Evolutionary conservation across 1,140 invertebrate genomes (phyloP).

Genomic region (Hycleus phaleratus): DNA sequence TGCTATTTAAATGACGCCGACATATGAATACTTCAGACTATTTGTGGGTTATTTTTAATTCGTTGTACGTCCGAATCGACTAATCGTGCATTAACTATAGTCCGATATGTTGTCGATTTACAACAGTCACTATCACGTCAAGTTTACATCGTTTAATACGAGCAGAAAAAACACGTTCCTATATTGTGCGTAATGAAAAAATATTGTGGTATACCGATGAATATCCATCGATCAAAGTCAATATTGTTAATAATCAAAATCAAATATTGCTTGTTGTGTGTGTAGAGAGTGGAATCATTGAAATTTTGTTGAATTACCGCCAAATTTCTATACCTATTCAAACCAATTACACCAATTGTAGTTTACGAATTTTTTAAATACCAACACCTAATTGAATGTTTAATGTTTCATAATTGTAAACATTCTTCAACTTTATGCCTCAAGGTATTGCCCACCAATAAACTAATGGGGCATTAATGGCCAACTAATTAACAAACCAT

Average conservation of each 20-base stretch:
- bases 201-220: conserved; percentile 13
- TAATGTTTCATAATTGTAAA: too few species aligned
- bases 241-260: conserved; percentile 38
- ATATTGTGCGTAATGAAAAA: conserved; percentile 22
- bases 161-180: neutral
- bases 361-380: conserved; percentile 7
- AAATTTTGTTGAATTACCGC: neutral
- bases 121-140: conserved; percentile 2
- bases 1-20: too few species aligned
- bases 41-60: neutral
- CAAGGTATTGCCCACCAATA: too few species aligned
- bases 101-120: neutral
- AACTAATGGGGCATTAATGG: too few species aligned
- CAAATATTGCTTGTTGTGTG: conserved; percentile 11
- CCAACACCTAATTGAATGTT: conserved; percentile 2
- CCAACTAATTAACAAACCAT: too few species aligned
- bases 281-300: conserved; percentile 1
- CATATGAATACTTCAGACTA: too few species aligned
- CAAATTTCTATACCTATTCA: neutral
- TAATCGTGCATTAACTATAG: conserved; percentile 3
- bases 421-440: too few species aligned
- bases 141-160: neutral
- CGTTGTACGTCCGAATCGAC: neutral
- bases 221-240: conserved; percentile 36
- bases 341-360: conserved; percentile 13